phyloP scores from a whole-genome alignment of 1,140 invertebrate genomes.

The Chironomus striatipennis region DNA sequence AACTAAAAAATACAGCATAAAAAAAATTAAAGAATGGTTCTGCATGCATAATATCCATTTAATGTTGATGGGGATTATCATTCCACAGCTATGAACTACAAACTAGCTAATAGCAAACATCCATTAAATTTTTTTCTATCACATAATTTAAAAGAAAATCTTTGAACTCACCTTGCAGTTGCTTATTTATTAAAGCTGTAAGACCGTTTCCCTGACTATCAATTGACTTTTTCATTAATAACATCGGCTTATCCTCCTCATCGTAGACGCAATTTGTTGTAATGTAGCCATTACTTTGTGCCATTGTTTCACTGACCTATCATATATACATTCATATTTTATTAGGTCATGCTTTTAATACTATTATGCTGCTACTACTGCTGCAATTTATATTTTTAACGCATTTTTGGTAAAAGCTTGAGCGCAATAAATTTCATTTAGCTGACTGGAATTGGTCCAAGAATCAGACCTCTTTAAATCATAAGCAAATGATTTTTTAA shows the following conservation, averaged over 20 bases:
- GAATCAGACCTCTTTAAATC: too few species aligned
- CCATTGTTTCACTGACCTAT: conserved; percentile 71
- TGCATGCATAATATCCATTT: background rate
- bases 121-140: too few species aligned
- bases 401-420: too few species aligned
- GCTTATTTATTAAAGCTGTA: conserved; percentile 63
- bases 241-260: conserved; percentile 63
- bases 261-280: conserved; percentile 52
- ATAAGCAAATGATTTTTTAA: too few species aligned
- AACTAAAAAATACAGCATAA: background rate
- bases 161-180: conserved; percentile 57
- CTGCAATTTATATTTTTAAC: background rate
- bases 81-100: conserved; percentile 20
- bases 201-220: conserved; percentile 60
- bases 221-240: conserved; percentile 59
- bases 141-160: background rate
- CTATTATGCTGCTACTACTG: background rate
- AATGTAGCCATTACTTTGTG: conserved; percentile 58
- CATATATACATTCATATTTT: conserved; percentile 27
- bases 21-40: conserved; percentile 21
- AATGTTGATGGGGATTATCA: background rate
- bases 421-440: too few species aligned
- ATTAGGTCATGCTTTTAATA: background rate
- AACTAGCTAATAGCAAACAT: background rate
- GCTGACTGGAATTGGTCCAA: too few species aligned